These are phyloP conservation scores for Fissipunctia ypsillon DNA, from an alignment of 2,888 invertebrate genomes.

Conservation along the genomic window DNA sequence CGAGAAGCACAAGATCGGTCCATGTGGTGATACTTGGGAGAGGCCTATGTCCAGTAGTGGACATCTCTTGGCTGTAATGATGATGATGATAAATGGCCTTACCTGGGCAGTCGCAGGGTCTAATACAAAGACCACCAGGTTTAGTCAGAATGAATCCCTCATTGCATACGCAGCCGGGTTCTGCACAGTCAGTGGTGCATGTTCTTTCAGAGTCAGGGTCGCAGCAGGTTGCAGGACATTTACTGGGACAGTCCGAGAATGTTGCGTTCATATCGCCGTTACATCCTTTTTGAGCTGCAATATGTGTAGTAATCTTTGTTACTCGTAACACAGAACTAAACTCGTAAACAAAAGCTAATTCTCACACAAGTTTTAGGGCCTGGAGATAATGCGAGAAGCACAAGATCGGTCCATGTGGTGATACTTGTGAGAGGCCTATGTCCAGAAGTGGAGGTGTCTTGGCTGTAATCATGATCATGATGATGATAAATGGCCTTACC, in stretches of 20 bases:
- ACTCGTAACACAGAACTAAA: too few species aligned
- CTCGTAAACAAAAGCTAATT: too few species aligned
- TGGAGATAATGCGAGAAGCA: not conserved
- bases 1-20: not conserved
- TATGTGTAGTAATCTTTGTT: not conserved
- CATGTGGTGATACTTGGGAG: too few species aligned
- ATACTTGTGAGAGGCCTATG: too few species aligned
- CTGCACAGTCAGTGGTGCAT: not conserved
- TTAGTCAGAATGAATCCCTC: conserved; percentile 50
- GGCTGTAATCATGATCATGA: not conserved
- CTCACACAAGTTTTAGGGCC: not conserved
- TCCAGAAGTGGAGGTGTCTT: not conserved
- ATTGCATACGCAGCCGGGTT: conserved; percentile 54
- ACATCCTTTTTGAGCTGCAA: not conserved
- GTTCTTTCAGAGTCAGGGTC: not conserved
- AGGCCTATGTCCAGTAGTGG: too few species aligned
- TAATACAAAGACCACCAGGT: conserved; percentile 67
- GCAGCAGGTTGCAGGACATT: too few species aligned
- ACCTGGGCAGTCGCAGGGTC: conserved; percentile 73
- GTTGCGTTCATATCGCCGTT: too few species aligned
- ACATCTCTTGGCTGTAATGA: not conserved
- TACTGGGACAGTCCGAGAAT: too few species aligned
- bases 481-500: conserved; percentile 67
- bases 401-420: too few species aligned
- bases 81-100: conserved; percentile 31